phyloP scores from a whole-genome alignment of 2,797 vertebrate species.

The Streptopelia turtur region DNA sequence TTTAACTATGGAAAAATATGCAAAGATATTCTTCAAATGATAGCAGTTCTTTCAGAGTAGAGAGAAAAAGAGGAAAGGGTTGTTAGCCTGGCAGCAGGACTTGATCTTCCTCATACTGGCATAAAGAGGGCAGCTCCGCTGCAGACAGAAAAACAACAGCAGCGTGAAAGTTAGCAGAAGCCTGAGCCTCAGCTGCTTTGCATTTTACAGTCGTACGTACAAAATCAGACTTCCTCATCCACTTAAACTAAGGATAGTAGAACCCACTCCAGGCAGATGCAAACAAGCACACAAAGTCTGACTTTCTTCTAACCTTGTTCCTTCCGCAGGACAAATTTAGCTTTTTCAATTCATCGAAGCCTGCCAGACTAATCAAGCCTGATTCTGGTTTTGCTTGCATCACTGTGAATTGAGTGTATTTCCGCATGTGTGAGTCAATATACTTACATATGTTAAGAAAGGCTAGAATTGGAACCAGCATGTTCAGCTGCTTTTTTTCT shows the following conservation, averaged over 20 bases:
- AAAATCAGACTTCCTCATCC: background rate
- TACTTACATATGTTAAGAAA: slow-evolving; percentile 30
- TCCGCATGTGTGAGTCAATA: background rate
- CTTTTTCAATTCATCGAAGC: slow-evolving; percentile 54
- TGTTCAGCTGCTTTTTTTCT: background rate
- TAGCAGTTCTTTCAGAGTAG: background rate
- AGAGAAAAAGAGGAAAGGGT: background rate
- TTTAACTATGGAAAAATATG: slow-evolving; percentile 42
- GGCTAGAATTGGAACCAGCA: background rate
- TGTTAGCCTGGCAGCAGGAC: background rate
- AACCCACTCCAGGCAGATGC: background rate
- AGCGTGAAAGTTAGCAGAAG: background rate
- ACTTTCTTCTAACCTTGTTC: slow-evolving; percentile 59
- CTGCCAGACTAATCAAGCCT: slow-evolving; percentile 60
- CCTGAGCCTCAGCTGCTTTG: background rate
- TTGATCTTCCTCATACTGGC: background rate
- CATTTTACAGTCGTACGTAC: background rate
- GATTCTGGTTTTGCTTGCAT: slow-evolving; percentile 57
- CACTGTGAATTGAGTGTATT: slow-evolving; percentile 28
- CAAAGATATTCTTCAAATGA: slow-evolving; percentile 23
- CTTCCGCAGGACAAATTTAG: slow-evolving; percentile 39
- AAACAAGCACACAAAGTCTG: background rate
- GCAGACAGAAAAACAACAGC: background rate
- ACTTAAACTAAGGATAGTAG: background rate
- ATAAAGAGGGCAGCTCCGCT: background rate